Evolutionary conservation across 2,113 vertebrate genomes (phyloP), one percentile per base, ranked within the genome.

Genomic region (Dissostichus mawsoni): DNA sequence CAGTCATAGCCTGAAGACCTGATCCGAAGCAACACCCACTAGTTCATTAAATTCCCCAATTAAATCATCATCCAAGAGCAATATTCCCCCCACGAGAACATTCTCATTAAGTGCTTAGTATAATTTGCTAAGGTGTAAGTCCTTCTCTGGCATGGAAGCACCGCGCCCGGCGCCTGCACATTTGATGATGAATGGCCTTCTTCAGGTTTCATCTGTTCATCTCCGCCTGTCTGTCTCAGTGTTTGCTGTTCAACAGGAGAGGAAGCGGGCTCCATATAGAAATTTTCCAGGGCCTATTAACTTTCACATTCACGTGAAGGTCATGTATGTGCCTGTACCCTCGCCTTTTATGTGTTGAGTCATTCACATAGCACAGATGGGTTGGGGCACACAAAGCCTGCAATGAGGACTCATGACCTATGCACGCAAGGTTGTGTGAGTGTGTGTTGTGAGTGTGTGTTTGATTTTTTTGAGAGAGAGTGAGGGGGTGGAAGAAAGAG

Each of bases 41-140:
- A 86, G 89, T 76, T 83, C 82, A 86, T 92, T 90, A 91, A 83
- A 91, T 90, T 90, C 80, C 83, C 55, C 83, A 87, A 84, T 90
- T 88, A 86, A 85, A 85, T 62, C 70, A 76, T 85, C 70, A 88
- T 74, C 74, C 62, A 78, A 58, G 47, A 75, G 86, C 36, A 76
- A 87, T 78, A 84, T 81, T 80, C 65, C 23, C 20, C 51, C 77
- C 74, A 53, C 78, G 72, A 65, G 74, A 82, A 53, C 81, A 48
- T 72, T 64, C 65, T 83, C 80, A 92, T 93, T 94, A 92, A 80
- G 73, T 79, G 51, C 70, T 90, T 76, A 85, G 50, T 50, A 61
- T 81, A 65, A 63, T 87, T 78, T 74, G 50, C 66, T 57, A 2
- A 13, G 23, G 14, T 69, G 23, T 52, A 36, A 18, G 63, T 52